A percentile compares a stretch with the other conserved stretches of the same genome.
Evolutionary conservation across 2,797 vertebrate genomes (phyloP).

Genomic region (Hoplostethus mediterraneus): DNA sequence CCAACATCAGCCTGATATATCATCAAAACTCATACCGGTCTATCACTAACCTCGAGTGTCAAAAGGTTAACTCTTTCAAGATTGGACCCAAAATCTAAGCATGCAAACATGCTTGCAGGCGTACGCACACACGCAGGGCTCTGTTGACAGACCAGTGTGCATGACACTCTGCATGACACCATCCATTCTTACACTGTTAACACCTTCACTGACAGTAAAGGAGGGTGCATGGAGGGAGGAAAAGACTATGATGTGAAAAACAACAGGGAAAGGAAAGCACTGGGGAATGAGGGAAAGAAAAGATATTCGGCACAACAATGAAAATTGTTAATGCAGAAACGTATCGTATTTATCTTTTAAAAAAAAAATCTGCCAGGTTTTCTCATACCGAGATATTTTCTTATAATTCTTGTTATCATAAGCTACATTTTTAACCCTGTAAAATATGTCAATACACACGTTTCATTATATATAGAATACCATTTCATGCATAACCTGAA

Average conservation of each 20-base stretch:
- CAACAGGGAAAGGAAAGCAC: background rate
- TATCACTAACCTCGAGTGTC: too few relatives aligned
- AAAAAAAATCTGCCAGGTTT: too few relatives aligned
- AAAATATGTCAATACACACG: too few relatives aligned
- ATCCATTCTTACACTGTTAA: background rate
- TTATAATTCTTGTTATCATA: too few relatives aligned
- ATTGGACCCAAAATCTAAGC: background rate
- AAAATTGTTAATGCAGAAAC: background rate
- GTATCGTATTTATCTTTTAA: too few relatives aligned
- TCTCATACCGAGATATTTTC: too few relatives aligned
- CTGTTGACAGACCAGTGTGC: conserved; percentile 22
- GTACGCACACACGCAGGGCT: background rate
- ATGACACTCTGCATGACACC: background rate
- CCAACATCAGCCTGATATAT: too few relatives aligned
- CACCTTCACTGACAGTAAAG: background rate
- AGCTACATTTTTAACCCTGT: too few relatives aligned
- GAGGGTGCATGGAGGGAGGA: background rate
- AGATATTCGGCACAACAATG: background rate
- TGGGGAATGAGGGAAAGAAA: background rate
- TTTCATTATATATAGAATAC: too few relatives aligned
- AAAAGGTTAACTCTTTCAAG: too few relatives aligned
- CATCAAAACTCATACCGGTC: too few relatives aligned
- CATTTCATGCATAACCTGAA: too few relatives aligned
- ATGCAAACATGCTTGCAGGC: background rate
- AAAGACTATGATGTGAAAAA: background rate